A percentile compares a stretch with the other conserved stretches of the same genome.
Evolutionary conservation across 53 echinoderm and acorn worm species (phyloP).

Genomic region (Stichopus horrens): DNA sequence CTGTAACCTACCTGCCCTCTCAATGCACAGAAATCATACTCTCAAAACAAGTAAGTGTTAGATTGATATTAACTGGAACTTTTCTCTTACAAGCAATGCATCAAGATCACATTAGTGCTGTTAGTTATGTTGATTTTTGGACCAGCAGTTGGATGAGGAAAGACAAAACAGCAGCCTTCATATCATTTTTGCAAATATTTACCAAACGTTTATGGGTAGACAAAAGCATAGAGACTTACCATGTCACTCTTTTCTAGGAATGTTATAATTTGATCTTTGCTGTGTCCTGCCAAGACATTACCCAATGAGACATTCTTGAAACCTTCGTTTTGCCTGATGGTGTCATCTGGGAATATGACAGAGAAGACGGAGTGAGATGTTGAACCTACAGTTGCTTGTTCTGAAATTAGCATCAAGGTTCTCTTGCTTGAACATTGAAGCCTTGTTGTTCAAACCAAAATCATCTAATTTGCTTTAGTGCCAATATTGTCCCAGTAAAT

Average conservation of each 20-base stretch:
- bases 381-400: background rate
- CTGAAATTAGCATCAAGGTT: background rate
- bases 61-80: no score
- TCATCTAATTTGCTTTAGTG: background rate
- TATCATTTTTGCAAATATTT: no score
- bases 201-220: no score
- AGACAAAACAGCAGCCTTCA: no score
- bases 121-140: no score
- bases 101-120: no score
- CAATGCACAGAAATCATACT: no score
- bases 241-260: conserved; percentile 80
- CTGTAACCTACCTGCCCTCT: no score
- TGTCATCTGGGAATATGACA: conserved; percentile 66
- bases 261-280: conserved; percentile 87
- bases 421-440: background rate
- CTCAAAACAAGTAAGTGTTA: no score
- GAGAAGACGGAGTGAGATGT: background rate
- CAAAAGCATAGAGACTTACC: conserved; percentile 42
- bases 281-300: conserved; percentile 85
- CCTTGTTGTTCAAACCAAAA: background rate
- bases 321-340: conserved; percentile 86
- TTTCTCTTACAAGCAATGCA: no score
- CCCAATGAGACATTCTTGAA: conserved; percentile 94
- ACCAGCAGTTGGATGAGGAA: no score
- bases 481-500: background rate